A percentile compares a stretch with the other conserved stretches of the same genome.
Evolutionary conservation across 2,797 vertebrate genomes (phyloP).

Genomic region (Syndactyla subalaris): DNA sequence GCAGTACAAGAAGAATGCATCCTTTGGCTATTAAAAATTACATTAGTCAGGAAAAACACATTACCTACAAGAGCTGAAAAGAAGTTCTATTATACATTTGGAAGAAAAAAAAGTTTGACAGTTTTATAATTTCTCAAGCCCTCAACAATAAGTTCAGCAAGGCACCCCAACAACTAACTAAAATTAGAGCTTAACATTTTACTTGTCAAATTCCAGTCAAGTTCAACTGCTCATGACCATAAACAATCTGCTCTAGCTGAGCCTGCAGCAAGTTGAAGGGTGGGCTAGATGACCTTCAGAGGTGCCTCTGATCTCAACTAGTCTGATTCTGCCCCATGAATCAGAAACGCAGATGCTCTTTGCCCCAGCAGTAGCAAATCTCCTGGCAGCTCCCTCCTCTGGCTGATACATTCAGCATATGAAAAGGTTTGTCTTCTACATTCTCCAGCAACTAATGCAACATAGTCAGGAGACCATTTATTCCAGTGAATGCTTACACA

Average conservation of each 20-base stretch:
- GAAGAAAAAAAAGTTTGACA: neutral
- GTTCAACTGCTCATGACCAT: neutral
- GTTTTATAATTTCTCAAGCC: neutral
- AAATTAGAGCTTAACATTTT: neutral
- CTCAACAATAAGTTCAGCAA: neutral
- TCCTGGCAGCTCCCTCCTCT: neutral
- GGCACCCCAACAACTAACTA: neutral
- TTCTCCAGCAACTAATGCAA: neutral
- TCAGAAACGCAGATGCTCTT: neutral
- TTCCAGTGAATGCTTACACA: neutral
- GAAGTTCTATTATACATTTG: no score
- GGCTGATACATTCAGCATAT: neutral
- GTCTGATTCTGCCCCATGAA: neutral
- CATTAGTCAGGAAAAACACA: neutral
- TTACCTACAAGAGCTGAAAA: neutral
- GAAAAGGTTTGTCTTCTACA: neutral
- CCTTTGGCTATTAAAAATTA: neutral
- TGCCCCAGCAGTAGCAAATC: neutral
- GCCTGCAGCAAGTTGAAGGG: neutral
- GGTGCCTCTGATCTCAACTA: neutral
- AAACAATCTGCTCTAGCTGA: neutral
- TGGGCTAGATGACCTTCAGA: neutral
- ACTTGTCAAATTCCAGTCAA: neutral
- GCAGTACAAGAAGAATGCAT: slow-evolving; percentile 26
- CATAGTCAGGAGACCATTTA: neutral